Evolutionary conservation across 2,113 vertebrate genomes (phyloP), one percentile per base, ranked within the genome.

Genomic region (Elgaria multicarinata): DNA sequence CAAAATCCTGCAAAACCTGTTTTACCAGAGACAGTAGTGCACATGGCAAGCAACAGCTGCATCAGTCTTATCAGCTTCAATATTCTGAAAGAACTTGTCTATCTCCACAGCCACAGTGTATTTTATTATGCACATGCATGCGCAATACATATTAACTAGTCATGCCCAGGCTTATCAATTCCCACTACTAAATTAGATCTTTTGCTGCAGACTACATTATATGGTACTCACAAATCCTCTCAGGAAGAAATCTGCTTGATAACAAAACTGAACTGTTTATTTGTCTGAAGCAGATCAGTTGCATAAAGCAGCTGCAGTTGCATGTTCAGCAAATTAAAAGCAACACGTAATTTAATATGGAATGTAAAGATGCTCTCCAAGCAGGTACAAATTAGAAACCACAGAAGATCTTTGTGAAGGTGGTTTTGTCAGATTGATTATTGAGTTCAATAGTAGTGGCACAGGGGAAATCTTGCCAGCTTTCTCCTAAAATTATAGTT

Each of bases 321-420:
- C 3, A 28, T 13, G 86, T 92, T 89, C 78, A 14, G 55, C 6
- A 87, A 18, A 44, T 66, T 39, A 91, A 93, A 0, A 0, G 26
- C 58, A 92, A 7, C 64, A 88, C 75, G 36, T 39, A 76, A 2
- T 39, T 79, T 79, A 58, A 64, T 28, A 3, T 72, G 82, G 31
- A 33, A 64, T 86, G 39, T 53, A 83, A 22, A 39, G 84, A 69
- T 16, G 64, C 87, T 80, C 36, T 77, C 58, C 22, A 50, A 71
- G 75, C 0, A 88, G 9, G 14, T 2, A 93, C 1, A 8, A 75
- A 8, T 0, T 0, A 28, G 39, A 86, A 72, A 93, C 46, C 22
- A 24, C n/a, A 1, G 7, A 0, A 0, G 44, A 3, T 5, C 9
- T 64, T 62, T 79, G 46, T 28, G 67, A 24, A 10, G 67, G 22